A percentile compares a stretch with the other conserved stretches of the same genome.
phyloP scores from a whole-genome alignment of 2,888 invertebrate species.

The Netelia fuscicornis region DNA sequence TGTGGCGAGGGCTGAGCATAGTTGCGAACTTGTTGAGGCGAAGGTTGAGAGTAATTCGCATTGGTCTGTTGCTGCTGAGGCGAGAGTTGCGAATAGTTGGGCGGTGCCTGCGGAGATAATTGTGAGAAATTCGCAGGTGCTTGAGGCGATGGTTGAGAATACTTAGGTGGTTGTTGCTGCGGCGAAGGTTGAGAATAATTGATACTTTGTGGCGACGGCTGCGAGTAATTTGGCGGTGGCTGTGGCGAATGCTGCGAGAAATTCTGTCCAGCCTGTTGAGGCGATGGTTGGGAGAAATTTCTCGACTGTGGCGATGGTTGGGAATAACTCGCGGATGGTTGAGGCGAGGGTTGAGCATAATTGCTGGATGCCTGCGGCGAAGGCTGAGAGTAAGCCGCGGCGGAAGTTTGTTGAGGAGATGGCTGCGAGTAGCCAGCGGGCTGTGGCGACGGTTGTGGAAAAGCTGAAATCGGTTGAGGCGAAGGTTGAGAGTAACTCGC shows the following conservation, averaged over 20 bases:
- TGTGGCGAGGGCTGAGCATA: slow-evolving; percentile 70
- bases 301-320: slow-evolving; percentile 72
- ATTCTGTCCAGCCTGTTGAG: slow-evolving; percentile 71
- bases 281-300: slow-evolving; percentile 76
- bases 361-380: slow-evolving; percentile 73
- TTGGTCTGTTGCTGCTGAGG: slow-evolving; percentile 85
- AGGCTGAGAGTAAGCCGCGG: slow-evolving; percentile 72
- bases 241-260: slow-evolving; percentile 82
- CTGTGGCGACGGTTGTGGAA: slow-evolving; percentile 73
- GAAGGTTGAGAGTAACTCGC: slow-evolving; percentile 77
- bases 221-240: slow-evolving; percentile 85
- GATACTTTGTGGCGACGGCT: slow-evolving; percentile 75
- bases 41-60: slow-evolving; percentile 74
- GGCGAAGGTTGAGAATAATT: slow-evolving; percentile 76
- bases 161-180: slow-evolving; percentile 83
- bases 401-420: slow-evolving; percentile 72
- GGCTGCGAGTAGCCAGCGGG: slow-evolving; percentile 72
- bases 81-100: slow-evolving; percentile 85
- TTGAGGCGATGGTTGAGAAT: slow-evolving; percentile 77
- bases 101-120: slow-evolving; percentile 72
- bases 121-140: slow-evolving; percentile 80
- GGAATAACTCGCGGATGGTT: slow-evolving; percentile 73
- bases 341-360: slow-evolving; percentile 75
- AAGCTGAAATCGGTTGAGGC: slow-evolving; percentile 71
- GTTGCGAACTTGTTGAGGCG: slow-evolving; percentile 69